phyloP scores from a whole-genome alignment of 2,797 vertebrate species.

The Oophaga sylvatica region DNA sequence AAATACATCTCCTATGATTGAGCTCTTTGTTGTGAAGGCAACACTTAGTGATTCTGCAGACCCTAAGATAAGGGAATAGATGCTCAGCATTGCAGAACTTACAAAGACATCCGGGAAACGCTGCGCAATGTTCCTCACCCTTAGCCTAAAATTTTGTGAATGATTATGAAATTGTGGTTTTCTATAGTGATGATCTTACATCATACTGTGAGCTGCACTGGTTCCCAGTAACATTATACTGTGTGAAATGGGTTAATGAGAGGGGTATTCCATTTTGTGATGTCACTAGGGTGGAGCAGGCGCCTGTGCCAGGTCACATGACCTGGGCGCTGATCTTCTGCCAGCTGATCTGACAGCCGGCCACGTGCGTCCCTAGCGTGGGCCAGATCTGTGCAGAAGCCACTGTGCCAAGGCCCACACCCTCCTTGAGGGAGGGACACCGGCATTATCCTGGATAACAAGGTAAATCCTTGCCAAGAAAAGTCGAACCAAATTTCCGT shows the following conservation, averaged over 20 bases:
- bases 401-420: conserved; percentile 53
- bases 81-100: background rate
- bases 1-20: background rate
- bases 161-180: conserved; percentile 3
- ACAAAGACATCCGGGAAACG: too few relatives aligned
- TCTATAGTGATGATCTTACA: background rate
- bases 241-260: conserved; percentile 55
- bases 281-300: conserved; percentile 51
- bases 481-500: background rate
- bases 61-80: background rate
- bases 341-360: conserved; percentile 59
- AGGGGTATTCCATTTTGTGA: conserved; percentile 48
- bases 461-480: background rate
- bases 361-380: conserved; percentile 51
- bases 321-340: conserved; percentile 54
- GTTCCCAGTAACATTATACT: conserved; percentile 7
- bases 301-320: conserved; percentile 56
- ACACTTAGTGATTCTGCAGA: background rate
- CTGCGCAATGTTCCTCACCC: background rate
- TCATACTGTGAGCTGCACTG: background rate
- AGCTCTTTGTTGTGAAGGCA: background rate
- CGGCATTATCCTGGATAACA: background rate
- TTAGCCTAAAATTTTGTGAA: background rate
- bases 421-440: conserved; percentile 23
- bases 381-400: conserved; percentile 48